Percentiles rank a stretch among this genome's conserved stretches.
phyloP scores from a whole-genome alignment of 2,888 invertebrate species.

The Chrysotoxum bicinctum region DNA sequence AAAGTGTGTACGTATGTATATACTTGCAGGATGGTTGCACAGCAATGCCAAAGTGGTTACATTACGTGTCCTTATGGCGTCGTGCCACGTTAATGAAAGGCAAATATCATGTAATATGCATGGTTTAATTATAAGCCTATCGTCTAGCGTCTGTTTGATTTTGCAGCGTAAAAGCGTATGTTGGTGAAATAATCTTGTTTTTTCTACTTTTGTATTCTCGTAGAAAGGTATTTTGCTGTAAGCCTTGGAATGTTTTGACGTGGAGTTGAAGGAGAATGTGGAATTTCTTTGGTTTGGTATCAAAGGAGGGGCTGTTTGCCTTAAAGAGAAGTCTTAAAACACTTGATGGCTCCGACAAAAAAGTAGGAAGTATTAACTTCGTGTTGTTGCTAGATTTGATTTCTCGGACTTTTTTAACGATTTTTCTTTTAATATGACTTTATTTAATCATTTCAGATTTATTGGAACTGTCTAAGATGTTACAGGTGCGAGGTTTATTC shows the following conservation, averaged over 20 bases:
- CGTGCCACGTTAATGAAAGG: conserved; percentile 66
- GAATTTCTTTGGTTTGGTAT: neutral
- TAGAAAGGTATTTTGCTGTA: neutral
- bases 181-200: conserved; percentile 57
- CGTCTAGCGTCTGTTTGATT: conserved; percentile 67
- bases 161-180: conserved; percentile 56
- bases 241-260: conserved; percentile 10
- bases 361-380: neutral
- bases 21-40: conserved; percentile 13
- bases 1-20: neutral
- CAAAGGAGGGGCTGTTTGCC: neutral
- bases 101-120: conserved; percentile 69
- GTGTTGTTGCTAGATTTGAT: no score
- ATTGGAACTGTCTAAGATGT: no score
- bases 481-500: no score
- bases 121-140: conserved; percentile 71
- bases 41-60: conserved; percentile 37
- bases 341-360: neutral
- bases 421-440: no score
- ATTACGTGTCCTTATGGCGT: conserved; percentile 65
- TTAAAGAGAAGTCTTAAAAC: neutral
- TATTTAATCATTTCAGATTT: no score
- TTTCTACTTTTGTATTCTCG: neutral
- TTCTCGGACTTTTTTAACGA: no score
- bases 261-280: neutral